These are phyloP conservation scores for Pseudobourletiella spinata DNA, from an alignment of 1,140 invertebrate genomes.

Conservation along the genomic window DNA sequence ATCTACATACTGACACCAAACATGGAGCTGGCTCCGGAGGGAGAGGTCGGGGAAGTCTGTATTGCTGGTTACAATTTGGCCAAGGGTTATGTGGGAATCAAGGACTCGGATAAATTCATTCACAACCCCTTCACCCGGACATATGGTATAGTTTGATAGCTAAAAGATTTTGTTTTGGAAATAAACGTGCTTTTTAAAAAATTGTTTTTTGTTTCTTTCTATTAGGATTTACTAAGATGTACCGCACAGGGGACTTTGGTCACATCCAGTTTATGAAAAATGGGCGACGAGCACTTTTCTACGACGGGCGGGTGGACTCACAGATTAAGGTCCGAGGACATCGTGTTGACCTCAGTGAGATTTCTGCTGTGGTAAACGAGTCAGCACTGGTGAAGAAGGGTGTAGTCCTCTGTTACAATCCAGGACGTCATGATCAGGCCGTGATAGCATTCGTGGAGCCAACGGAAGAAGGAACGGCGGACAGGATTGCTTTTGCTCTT, in stretches of 20 bases:
- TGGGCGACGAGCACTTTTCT: constrained; percentile 44
- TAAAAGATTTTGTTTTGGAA: no score
- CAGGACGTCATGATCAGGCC: constrained; percentile 57
- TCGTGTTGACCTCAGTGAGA: constrained; percentile 70
- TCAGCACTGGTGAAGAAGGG: constrained; percentile 52
- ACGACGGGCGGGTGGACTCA: constrained; percentile 71
- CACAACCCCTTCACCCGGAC: no score
- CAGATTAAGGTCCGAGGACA: constrained; percentile 81
- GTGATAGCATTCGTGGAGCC: constrained; percentile 64
- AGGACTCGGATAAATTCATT: constrained; percentile 60
- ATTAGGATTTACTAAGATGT: constrained; percentile 39
- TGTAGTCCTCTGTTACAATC: constrained; percentile 66
- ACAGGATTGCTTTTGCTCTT: constrained; percentile 55
- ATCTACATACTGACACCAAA: constrained; percentile 67
- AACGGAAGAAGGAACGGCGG: constrained; percentile 55
- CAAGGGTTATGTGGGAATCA: constrained; percentile 63
- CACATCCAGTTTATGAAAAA: constrained; percentile 52
- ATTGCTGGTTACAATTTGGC: constrained; percentile 68
- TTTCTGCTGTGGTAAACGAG: constrained; percentile 56
- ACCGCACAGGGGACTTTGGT: constrained; percentile 73
- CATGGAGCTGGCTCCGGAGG: constrained; percentile 54
- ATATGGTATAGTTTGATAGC: no score
- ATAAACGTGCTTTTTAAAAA: no score
- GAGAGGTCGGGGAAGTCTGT: constrained; percentile 66
- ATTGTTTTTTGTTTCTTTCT: not conserved